phyloP scores from a whole-genome alignment of 2,888 invertebrate species.

The Tetranychus truncatus region DNA sequence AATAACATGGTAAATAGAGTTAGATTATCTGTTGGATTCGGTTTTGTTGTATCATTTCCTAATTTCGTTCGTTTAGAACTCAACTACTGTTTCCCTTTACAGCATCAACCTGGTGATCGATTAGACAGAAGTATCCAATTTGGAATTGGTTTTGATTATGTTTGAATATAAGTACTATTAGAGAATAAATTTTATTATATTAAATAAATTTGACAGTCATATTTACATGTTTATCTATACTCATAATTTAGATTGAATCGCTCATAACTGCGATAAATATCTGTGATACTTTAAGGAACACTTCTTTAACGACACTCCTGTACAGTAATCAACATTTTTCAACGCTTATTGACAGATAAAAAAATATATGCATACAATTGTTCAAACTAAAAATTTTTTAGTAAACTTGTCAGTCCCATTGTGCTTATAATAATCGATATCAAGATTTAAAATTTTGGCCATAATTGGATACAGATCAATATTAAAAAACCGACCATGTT shows the following conservation, averaged over 20 bases:
- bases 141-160: constrained; percentile 45
- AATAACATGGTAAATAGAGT: constrained; percentile 30
- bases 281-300: too few relatives aligned
- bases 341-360: too few relatives aligned
- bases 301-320: too few relatives aligned
- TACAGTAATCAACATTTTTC: too few relatives aligned
- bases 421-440: background rate
- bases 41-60: constrained; percentile 62
- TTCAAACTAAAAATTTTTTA: background rate
- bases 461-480: constrained; percentile 48
- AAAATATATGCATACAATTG: background rate
- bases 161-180: background rate
- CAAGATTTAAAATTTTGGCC: constrained; percentile 38
- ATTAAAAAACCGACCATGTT: constrained; percentile 40
- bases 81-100: constrained; percentile 71
- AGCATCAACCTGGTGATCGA: constrained; percentile 45
- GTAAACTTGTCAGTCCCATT: background rate
- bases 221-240: background rate
- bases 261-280: too few relatives aligned
- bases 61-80: constrained; percentile 76
- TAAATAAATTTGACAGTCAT: background rate
- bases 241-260: too few relatives aligned
- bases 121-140: constrained; percentile 54
- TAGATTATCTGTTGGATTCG: constrained; percentile 58
- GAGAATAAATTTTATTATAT: background rate